Evolutionary conservation across 2,797 vertebrate species (phyloP).

Genomic region (Falco naumanni): DNA sequence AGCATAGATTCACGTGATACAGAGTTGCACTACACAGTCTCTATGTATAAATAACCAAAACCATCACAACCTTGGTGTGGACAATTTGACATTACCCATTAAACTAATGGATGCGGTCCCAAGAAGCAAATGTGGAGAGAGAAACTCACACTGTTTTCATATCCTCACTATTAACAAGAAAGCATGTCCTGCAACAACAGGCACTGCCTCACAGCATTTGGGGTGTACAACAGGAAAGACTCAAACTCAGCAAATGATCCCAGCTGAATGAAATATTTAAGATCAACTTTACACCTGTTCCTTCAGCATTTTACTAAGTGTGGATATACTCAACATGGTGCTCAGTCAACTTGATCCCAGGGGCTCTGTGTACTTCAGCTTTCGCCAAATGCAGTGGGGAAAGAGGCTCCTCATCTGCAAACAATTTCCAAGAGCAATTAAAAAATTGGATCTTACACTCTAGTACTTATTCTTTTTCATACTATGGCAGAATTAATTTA

Average conservation of each 20-base stretch:
- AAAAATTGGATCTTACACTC: not conserved
- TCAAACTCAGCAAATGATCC: not conserved
- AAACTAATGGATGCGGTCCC: not conserved
- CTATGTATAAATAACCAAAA: not conserved
- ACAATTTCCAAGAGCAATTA: not conserved
- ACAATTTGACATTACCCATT: not conserved
- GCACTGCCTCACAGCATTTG: not conserved
- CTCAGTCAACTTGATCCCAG: not conserved
- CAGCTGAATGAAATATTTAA: not conserved
- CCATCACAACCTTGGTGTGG: not conserved
- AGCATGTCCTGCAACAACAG: accelerated
- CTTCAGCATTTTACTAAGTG: not conserved
- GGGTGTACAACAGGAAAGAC: not conserved
- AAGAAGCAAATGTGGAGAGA: not conserved
- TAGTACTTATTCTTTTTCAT: not conserved
- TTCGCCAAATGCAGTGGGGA: not conserved
- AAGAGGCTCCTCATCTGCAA: not conserved
- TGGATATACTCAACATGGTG: not conserved
- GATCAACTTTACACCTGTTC: not conserved
- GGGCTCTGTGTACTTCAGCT: not conserved
- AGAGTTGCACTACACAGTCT: not conserved
- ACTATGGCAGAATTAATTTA: not conserved
- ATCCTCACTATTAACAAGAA: not conserved
- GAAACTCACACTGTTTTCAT: not conserved
- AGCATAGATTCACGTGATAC: not conserved